A percentile compares a stretch with the other conserved stretches of the same genome.
phyloP scores from a whole-genome alignment of 1,140 invertebrate genomes.

The Psilanteris sp. region DNA sequence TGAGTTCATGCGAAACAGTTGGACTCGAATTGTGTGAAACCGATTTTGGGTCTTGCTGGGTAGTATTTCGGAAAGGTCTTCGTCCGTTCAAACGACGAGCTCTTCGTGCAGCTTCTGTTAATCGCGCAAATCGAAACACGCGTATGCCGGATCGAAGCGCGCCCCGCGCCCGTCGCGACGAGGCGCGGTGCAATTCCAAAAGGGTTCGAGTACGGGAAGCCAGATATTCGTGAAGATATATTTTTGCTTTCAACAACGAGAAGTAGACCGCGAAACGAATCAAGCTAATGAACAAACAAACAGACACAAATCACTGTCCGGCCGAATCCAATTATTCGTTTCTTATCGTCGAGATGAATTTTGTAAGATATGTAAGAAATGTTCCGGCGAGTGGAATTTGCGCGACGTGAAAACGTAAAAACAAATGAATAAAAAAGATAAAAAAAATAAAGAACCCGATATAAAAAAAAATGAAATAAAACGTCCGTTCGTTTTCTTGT shows the following conservation, averaged over 20 bases:
- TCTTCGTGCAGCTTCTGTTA: too few relatives aligned
- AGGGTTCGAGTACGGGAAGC: constrained; percentile 27
- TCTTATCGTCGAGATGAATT: constrained; percentile 44
- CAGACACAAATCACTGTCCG: constrained; percentile 12
- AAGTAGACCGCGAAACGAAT: not conserved
- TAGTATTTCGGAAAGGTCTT: too few relatives aligned
- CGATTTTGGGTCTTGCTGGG: too few relatives aligned
- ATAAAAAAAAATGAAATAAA: too few relatives aligned
- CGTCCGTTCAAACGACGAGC: too few relatives aligned
- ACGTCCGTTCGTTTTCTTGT: too few relatives aligned
- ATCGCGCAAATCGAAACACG: too few relatives aligned
- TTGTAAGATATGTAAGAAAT: constrained; percentile 61
- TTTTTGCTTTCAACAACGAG: constrained; percentile 1
- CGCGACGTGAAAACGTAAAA: constrained; percentile 21
- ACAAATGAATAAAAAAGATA: not conserved
- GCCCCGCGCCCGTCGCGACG: too few relatives aligned
- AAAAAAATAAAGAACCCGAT: not conserved
- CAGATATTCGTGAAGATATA: constrained; percentile 17
- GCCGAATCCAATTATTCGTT: constrained; percentile 34
- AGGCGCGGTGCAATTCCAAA: too few relatives aligned
- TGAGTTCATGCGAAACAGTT: too few relatives aligned
- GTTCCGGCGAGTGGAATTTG: constrained; percentile 34
- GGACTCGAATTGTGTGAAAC: too few relatives aligned
- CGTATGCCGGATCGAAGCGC: too few relatives aligned
- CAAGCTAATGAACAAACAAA: constrained; percentile 11